Percentiles rank a stretch among this genome's conserved stretches.
Evolutionary conservation across 2,113 vertebrate genomes (phyloP).

Genomic region (Plecturocebus donacophilus): DNA sequence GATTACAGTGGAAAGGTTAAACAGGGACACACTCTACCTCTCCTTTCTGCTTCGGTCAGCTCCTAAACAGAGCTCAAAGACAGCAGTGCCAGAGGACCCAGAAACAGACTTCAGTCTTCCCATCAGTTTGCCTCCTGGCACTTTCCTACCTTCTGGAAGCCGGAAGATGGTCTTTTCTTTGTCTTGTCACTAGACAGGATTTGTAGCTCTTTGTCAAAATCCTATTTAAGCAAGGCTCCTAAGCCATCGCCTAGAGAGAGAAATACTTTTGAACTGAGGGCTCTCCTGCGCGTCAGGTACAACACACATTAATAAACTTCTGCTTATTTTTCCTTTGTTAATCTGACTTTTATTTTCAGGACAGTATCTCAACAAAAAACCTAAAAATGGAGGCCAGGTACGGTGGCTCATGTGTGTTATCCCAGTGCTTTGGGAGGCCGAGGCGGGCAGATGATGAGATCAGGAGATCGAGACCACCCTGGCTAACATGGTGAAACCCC

Average conservation of each 20-base stretch:
- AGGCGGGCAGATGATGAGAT: too few relatives aligned
- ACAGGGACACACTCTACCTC: not conserved
- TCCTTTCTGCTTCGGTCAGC: not conserved
- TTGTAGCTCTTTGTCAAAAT: not conserved
- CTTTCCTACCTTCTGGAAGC: not conserved
- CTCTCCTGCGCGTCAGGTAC: not conserved
- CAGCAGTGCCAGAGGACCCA: not conserved
- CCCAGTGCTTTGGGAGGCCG: too few relatives aligned
- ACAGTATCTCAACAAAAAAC: not conserved
- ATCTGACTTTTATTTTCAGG: not conserved
- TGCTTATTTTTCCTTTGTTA: not conserved
- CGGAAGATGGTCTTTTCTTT: not conserved
- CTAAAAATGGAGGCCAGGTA: too few relatives aligned
- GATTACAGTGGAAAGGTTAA: not conserved
- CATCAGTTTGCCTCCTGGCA: not conserved
- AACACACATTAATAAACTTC: not conserved
- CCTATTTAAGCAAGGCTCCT: not conserved
- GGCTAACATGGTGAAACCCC: too few relatives aligned
- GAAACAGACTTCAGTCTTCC: not conserved
- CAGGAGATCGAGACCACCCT: too few relatives aligned
- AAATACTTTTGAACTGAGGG: not conserved
- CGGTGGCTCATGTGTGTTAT: too few relatives aligned
- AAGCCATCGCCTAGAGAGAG: not conserved
- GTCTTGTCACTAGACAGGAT: not conserved
- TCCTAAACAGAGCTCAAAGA: not conserved